phyloP scores from a whole-genome alignment of 2,797 vertebrate species.

The Callimico goeldii region DNA sequence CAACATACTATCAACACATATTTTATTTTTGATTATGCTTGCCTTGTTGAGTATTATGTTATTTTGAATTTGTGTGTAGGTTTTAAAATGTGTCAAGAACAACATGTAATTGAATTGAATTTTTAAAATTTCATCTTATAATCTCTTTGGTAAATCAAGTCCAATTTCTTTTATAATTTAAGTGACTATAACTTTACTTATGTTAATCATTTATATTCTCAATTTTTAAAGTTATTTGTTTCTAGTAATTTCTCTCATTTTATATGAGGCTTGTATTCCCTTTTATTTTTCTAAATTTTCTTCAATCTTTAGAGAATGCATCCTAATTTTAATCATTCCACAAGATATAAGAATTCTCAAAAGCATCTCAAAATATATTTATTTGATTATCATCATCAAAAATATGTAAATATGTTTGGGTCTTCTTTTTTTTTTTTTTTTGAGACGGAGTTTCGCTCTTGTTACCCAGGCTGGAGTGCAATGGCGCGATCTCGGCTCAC shows the following conservation, averaged over 20 bases:
- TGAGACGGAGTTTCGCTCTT: too few relatives aligned
- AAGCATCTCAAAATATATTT: not conserved
- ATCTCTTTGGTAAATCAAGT: not conserved
- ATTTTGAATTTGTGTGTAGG: not conserved
- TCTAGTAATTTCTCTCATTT: not conserved
- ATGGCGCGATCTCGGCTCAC: too few relatives aligned
- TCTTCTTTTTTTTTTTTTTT: too few relatives aligned
- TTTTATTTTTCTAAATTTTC: not conserved
- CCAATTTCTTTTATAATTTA: conserved; percentile 8
- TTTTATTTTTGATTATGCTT: not conserved
- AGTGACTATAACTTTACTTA: not conserved
- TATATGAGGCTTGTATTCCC: not conserved
- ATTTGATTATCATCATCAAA: not conserved
- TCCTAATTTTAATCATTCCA: conserved; percentile 21
- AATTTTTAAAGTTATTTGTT: not conserved
- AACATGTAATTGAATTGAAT: not conserved
- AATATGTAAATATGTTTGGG: not conserved
- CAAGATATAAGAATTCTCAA: not conserved
- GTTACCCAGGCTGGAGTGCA: too few relatives aligned
- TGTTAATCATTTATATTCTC: not conserved
- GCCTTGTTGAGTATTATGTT: not conserved
- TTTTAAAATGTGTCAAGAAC: not conserved
- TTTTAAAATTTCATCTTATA: conserved; percentile 16
- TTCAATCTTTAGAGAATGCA: not conserved
- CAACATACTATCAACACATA: not conserved